Evolutionary conservation across 2,113 vertebrate genomes (phyloP).

Genomic region (Zosterops pallidus): DNA sequence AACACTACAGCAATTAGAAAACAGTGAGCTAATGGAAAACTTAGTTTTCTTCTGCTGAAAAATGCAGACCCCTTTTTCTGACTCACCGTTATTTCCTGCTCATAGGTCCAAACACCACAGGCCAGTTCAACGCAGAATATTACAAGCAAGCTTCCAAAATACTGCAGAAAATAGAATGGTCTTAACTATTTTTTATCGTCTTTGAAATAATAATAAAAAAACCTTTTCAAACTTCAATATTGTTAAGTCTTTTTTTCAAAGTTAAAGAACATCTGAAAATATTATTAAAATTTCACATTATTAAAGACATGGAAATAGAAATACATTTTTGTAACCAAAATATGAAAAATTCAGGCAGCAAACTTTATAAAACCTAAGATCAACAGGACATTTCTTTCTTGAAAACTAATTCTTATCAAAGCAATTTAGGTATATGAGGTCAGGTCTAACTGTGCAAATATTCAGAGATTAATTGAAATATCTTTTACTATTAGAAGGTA

Average conservation of each 20-base stretch:
- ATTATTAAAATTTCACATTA: background rate
- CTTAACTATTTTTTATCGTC: background rate
- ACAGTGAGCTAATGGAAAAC: slow-evolving; percentile 20
- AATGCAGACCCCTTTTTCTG: slow-evolving; percentile 13
- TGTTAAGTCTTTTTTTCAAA: background rate
- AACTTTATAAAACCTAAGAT: background rate
- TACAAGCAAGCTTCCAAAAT: slow-evolving; percentile 93
- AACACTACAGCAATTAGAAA: slow-evolving; percentile 25
- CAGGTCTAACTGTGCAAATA: background rate
- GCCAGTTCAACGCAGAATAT: slow-evolving; percentile 96
- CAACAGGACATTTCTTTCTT: background rate
- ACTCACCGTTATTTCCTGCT: slow-evolving; percentile 87
- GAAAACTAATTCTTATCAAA: background rate
- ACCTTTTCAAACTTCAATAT: background rate
- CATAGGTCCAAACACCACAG: slow-evolving; percentile 95
- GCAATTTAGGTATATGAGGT: background rate
- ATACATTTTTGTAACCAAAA: background rate
- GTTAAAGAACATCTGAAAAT: background rate
- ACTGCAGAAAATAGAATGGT: slow-evolving; percentile 77
- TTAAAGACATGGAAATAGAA: background rate
- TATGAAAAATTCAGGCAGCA: background rate
- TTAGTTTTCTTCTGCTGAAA: background rate
- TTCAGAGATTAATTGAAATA: background rate
- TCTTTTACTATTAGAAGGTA: background rate
- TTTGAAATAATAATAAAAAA: background rate